Evolutionary conservation across 2,113 vertebrate genomes (phyloP).

Genomic region (Herpailurus yagouaroundi): DNA sequence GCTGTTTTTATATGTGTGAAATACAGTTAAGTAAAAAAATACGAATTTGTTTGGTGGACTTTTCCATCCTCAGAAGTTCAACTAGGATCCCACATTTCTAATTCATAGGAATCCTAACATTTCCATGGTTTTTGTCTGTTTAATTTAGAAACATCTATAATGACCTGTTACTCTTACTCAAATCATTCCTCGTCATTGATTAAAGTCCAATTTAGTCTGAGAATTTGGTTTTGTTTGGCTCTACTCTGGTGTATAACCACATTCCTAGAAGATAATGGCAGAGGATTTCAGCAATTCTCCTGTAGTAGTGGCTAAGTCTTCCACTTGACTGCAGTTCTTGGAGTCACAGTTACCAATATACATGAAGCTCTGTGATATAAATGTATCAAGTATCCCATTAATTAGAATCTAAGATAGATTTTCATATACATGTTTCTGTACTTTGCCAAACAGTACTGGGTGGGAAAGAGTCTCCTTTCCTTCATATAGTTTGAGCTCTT

Average conservation of each 20-base stretch:
- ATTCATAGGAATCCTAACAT: background rate
- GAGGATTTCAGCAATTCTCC: background rate
- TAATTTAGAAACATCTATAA: background rate
- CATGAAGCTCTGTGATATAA: background rate
- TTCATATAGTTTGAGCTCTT: background rate
- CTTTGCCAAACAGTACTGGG: background rate
- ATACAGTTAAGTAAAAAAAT: background rate
- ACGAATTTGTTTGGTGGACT: background rate
- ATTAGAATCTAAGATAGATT: background rate
- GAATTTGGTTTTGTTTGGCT: background rate
- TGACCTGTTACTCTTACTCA: background rate
- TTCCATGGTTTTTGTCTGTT: background rate
- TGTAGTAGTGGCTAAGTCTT: background rate
- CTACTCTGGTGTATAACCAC: background rate
- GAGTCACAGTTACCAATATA: background rate
- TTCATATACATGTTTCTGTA: background rate
- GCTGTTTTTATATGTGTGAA: background rate
- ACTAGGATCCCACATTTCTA: background rate
- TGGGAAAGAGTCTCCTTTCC: background rate
- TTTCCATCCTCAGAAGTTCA: background rate
- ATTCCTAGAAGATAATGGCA: background rate
- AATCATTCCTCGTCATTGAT: background rate
- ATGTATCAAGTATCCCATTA: background rate
- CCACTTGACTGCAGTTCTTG: background rate
- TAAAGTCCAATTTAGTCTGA: background rate